Evolutionary conservation across 2,113 vertebrate genomes (phyloP), one percentile per base, ranked within the genome.

Genomic region (Mesitornis unicolor): DNA sequence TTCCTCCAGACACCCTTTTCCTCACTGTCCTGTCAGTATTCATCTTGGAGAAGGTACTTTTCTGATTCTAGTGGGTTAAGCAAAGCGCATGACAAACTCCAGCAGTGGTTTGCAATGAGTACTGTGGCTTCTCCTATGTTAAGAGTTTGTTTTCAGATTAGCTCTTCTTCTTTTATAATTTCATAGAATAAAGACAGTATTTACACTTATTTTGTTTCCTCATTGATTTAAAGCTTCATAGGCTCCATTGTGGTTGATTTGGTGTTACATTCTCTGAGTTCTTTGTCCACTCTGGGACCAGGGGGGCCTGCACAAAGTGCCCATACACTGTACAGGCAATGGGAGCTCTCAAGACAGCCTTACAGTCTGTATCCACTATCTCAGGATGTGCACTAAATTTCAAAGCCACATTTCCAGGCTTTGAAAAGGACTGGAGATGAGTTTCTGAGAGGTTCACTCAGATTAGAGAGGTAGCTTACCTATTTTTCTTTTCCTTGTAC

Each of bases 131-230:
- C 40, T 73, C 29, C 22, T 64, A 3, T 13, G 2, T 33, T 59
- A 19, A 8, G 16, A 68, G 4, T 51, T 89, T n/a, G 13, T 88
- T 87, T 87, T 79, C 36, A 56, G 18, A 76, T 67, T 47, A 84
- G 31, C 22, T 78, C 29, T 56, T 65, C 13, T 57, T 68, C 70
- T 80, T 85, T 71, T 47, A 3, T 63, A 50, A 75, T 91, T 89
- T 89, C 70, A 71, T 28, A 87, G 53, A 96, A 96, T 94, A 95
- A 96, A 94, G 40, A 35, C 17, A 76, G 28, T 56, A 47, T 7
- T 78, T 75, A 59, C 10, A 28, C 2, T 40, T 61, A 13, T 65
- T 79, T 25, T 85, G 48, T 68, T 57, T 93, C 31, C 9, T 51
- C 5, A 5, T 61, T 82, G 45, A 61, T 82, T 76, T 40, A 85